Evolutionary conservation across 35 echinoderm and acorn worm species (phyloP), one percentile per base, ranked within the genome.

Genomic region (Holothuria glaberrima): DNA sequence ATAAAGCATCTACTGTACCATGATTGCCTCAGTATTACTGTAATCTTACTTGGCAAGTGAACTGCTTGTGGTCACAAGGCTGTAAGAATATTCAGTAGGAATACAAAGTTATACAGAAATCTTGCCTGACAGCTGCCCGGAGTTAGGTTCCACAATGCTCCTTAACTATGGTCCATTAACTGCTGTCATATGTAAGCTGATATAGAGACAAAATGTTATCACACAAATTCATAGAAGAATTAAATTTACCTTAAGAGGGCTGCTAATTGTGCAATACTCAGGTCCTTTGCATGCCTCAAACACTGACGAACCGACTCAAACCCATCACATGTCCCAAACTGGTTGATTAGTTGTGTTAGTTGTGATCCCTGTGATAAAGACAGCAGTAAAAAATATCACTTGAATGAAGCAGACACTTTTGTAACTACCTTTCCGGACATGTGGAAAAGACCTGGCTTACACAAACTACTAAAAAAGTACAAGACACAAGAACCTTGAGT

Each of bases 261-360:
- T 65, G 94, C 94, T 50, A 96, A 69, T 33, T 96, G 94, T 52
- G 91, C 94, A 80, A 96, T 96, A 58, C 82, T 85, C 12, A 96
- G 88, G 59, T 96, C 94, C 22, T 92, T 74, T 22, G 94, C 91
- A 58, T 93, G 85, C 18, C 91, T 48, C 34, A 96, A 52, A 35
- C 91, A 88, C 80, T 90, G 91, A 7, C 91, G 92, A 34, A 96
- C 91, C 9, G 89, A 65, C 48, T 96, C 94, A 73, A 96, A 96
- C 17, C 94, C 94, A 69, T 92, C 91, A 71, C 91, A 96, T 9
- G 90, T 92, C 17, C 94, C 94, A 88, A 96, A 96, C 82, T 93
- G 85, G 80, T 96, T 96, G 71, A 96, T 96, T 29, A 92, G 63
- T 33, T 96, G 94, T 4, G 91, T 92, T 17, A 96, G 70, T 4